phyloP scores from a whole-genome alignment of 2,113 vertebrate genomes.

The Cephalopterus ornatus region DNA sequence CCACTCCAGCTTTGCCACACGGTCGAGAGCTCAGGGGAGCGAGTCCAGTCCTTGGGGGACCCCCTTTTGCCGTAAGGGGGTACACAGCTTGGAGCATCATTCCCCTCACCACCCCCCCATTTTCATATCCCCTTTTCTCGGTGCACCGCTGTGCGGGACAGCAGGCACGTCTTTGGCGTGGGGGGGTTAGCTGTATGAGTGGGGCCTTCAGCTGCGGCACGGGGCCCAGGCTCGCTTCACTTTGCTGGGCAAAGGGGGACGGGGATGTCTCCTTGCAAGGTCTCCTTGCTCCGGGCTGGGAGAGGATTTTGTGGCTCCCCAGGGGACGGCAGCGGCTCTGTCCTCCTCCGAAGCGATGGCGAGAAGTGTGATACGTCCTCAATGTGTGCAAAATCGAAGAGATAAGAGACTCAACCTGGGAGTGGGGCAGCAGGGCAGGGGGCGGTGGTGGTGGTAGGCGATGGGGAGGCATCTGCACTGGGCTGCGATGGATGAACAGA shows the following conservation, averaged over 20 bases:
- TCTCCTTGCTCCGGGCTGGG: neutral
- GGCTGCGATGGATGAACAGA: neutral
- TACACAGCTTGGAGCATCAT: conserved; percentile 26
- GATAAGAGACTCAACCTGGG: conserved; percentile 38
- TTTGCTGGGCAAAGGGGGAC: neutral
- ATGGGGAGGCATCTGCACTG: neutral
- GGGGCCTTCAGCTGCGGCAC: neutral
- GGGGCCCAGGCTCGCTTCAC: neutral
- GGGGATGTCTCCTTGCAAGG: neutral
- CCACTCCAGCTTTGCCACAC: neutral
- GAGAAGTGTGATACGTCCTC: conserved; percentile 56
- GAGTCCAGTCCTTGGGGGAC: neutral
- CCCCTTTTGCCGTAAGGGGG: neutral
- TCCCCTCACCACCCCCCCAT: conserved; percentile 3
- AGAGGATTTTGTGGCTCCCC: neutral
- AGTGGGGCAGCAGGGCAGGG: neutral
- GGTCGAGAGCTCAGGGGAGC: neutral
- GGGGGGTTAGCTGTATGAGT: conserved; percentile 16
- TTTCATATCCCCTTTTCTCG: conserved; percentile 43
- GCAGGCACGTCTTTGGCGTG: conserved; percentile 42
- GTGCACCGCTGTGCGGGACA: neutral
- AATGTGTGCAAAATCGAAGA: conserved; percentile 69
- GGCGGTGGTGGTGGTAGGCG: neutral
- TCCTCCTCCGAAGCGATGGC: conserved; percentile 47
- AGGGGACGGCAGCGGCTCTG: neutral